These are phyloP conservation scores for Nothocercus julius DNA, from an alignment of 2,113 vertebrate genomes.

Conservation along the genomic window DNA sequence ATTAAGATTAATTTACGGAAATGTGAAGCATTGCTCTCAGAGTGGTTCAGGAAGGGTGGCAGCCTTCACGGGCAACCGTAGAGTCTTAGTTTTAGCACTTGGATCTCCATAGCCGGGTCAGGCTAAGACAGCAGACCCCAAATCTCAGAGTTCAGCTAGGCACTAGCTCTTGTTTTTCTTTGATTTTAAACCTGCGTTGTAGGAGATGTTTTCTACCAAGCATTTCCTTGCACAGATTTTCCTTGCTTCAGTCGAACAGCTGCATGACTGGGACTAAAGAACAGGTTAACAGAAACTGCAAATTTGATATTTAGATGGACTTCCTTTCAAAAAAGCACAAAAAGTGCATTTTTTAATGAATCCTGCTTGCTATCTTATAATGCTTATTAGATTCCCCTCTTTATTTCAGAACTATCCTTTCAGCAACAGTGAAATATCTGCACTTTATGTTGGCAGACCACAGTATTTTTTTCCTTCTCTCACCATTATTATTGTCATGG, in stretches of 20 bases:
- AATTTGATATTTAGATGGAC: background rate
- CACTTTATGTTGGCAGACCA: background rate
- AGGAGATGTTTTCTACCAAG: background rate
- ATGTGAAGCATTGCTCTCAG: background rate
- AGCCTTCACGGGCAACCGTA: rapidly evolving
- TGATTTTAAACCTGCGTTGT: background rate
- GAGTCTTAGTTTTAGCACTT: background rate
- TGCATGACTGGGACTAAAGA: background rate
- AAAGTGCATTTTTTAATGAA: background rate
- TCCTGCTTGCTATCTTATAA: background rate
- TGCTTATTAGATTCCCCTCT: background rate
- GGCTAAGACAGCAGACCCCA: background rate
- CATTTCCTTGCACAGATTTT: background rate
- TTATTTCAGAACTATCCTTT: background rate
- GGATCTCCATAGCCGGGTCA: background rate
- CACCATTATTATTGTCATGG: background rate
- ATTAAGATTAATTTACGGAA: background rate
- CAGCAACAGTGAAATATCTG: background rate
- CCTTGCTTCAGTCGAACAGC: background rate
- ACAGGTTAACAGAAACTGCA: background rate
- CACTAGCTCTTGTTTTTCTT: background rate
- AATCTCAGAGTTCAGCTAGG: background rate
- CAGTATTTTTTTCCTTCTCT: background rate
- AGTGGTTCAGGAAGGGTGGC: background rate
- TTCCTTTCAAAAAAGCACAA: background rate